Evolutionary conservation across 2,113 vertebrate species (phyloP), one percentile per base, ranked within the genome.

Genomic region (Chamaea fasciata): DNA sequence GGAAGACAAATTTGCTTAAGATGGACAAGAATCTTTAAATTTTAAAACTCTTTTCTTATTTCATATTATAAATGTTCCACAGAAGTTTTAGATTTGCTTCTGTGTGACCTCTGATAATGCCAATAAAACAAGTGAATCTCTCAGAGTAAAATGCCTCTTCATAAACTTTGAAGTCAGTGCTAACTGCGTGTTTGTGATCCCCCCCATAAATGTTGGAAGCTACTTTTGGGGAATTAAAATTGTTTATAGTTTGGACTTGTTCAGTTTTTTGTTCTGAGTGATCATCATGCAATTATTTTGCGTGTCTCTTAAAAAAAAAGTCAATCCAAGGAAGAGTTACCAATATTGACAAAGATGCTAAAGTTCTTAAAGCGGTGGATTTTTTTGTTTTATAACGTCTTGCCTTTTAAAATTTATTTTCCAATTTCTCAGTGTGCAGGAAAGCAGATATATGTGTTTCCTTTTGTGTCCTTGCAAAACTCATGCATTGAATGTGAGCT

Each of bases 11-110:
- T 23, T 82, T 79, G 3, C 15, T 75, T 49, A 15, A 65, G 30
- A 20, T 41, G 28, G 20, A 27, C 6, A 39, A 27, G 18, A 13
- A 16, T 11, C 8, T 42, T 49, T 23, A 22, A 47, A 7, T 41
- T 56, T 24, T 13, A 24, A 24, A 10, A 23, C 2, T 62, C 3
- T 42, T 24, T 35, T 39, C 2, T 23, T 39, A 23, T 59, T 74
- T 60, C 1, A 4, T 9, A 2, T 41, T 6, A 18, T n/a, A 46
- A 5, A 15, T 24, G 19, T 73, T 56, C 17, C 5, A 4, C 5
- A 27, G 6, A 4, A 47, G 6, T 65, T 84, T 74, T 63, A 15
- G 19, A 13, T 3, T 47, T 0, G 3, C 2, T 84, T 70, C 18
- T 86, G 11, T 68, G 55, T 15, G 10, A 33, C 8, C 2, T 64